Evolutionary conservation across 1,140 invertebrate genomes (phyloP).

Genomic region (Bombus waltoni): DNA sequence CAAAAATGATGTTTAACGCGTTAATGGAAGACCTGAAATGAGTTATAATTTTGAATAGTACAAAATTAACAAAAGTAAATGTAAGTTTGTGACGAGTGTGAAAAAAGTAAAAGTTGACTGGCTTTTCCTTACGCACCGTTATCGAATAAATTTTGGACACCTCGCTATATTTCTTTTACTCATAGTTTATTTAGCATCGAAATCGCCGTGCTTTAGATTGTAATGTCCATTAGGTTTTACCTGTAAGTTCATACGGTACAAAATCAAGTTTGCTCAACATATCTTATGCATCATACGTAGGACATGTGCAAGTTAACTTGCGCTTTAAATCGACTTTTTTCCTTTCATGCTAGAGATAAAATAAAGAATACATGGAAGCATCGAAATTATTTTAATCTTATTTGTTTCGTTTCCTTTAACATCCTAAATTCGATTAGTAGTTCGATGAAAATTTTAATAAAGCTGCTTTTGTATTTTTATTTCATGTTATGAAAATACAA

Average conservation of each 20-base stretch:
- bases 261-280: conserved; percentile 41
- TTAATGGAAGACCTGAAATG: not conserved
- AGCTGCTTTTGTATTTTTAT: not conserved
- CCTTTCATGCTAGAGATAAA: not conserved
- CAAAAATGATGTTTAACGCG: not conserved
- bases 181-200: not conserved
- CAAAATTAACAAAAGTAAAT: conserved; percentile 7
- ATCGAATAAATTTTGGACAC: not conserved
- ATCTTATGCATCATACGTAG: conserved; percentile 6
- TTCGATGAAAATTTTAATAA: not conserved
- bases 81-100: not conserved
- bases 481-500: not conserved
- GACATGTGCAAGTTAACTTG: not conserved
- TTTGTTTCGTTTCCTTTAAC: not conserved
- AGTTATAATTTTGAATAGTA: not conserved
- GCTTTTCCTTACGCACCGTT: not conserved
- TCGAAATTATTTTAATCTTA: not conserved
- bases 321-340: not conserved
- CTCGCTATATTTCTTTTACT: not conserved
- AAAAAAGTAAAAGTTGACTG: not conserved
- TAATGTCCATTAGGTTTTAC: not conserved
- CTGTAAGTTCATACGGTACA: not conserved
- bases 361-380: not conserved
- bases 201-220: conserved; percentile 1
- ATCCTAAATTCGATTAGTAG: not conserved